phyloP scores from a whole-genome alignment of 2,888 invertebrate species.

The Sericinus montela region DNA sequence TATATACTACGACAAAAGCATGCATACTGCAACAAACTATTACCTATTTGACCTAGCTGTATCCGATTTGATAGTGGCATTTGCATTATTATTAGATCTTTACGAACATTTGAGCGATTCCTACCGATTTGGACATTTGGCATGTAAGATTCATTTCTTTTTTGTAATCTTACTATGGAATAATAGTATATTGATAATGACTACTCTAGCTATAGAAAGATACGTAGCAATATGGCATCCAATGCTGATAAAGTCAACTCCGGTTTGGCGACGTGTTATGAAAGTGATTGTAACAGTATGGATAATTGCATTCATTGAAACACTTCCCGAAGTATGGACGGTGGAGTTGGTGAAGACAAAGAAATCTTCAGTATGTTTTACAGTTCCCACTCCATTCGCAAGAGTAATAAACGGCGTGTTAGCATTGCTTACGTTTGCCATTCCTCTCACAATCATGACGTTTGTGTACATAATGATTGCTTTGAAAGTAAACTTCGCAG shows the following conservation, averaged over 20 bases:
- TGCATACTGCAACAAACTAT: slow-evolving; percentile 64
- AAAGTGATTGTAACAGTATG: slow-evolving; percentile 44
- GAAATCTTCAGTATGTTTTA: slow-evolving; percentile 40
- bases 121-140: slow-evolving; percentile 31
- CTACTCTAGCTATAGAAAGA: slow-evolving; percentile 49
- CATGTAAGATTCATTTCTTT: slow-evolving; percentile 47
- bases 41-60: slow-evolving; percentile 62
- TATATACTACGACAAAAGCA: slow-evolving; percentile 52
- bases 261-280: slow-evolving; percentile 41
- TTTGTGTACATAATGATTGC: slow-evolving; percentile 52
- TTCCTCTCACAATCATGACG: slow-evolving; percentile 49
- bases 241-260: slow-evolving; percentile 34
- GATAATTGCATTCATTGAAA: slow-evolving; percentile 43
- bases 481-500: slow-evolving; percentile 41
- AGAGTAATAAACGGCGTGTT: too few species aligned
- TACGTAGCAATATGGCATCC: slow-evolving; percentile 53
- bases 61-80: slow-evolving; percentile 54
- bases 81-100: slow-evolving; percentile 46
- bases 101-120: slow-evolving; percentile 31
- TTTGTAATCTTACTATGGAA: slow-evolving; percentile 46
- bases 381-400: too few species aligned
- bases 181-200: slow-evolving; percentile 50
- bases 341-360: slow-evolving; percentile 36
- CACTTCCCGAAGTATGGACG: slow-evolving; percentile 45
- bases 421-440: too few species aligned